Evolutionary conservation across 2,113 vertebrate species (phyloP).

Genomic region (Corydoras sp.): DNA sequence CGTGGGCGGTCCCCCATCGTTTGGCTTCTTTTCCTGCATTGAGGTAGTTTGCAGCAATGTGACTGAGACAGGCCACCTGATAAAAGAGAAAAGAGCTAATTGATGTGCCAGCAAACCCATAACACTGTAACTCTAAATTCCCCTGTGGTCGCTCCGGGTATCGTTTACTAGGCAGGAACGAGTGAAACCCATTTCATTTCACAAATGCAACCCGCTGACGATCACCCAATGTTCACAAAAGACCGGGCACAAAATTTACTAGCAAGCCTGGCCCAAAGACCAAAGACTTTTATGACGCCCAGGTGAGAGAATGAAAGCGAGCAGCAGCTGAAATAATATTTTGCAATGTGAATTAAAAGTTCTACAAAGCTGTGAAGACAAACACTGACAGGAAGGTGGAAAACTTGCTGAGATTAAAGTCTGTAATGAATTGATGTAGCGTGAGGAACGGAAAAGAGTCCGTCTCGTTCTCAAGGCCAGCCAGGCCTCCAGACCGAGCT

Average conservation of each 20-base stretch:
- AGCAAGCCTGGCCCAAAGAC: constrained; percentile 7
- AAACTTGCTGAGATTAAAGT: constrained; percentile 36
- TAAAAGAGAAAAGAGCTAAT: constrained; percentile 19
- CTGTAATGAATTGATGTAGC: constrained; percentile 30
- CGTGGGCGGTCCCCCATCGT: constrained; percentile 80
- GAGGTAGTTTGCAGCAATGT: constrained; percentile 79
- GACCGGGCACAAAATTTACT: constrained; percentile 5
- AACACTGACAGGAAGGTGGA: constrained; percentile 21
- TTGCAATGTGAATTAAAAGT: constrained; percentile 7
- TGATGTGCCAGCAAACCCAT: constrained; percentile 16
- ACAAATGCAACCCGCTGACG: constrained; percentile 9
- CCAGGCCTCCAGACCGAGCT: constrained; percentile 10
- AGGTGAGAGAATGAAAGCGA: constrained; percentile 26
- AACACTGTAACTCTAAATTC: constrained; percentile 15
- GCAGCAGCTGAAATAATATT: constrained; percentile 41
- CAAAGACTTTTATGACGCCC: constrained; percentile 35
- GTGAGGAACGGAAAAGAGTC: not conserved
- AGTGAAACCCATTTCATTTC: not conserved
- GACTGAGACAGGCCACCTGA: constrained; percentile 80
- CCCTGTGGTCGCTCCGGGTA: not conserved
- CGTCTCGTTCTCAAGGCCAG: constrained; percentile 5
- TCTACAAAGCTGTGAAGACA: constrained; percentile 14
- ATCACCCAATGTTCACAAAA: not conserved
- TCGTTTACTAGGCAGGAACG: no score
- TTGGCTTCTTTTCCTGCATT: constrained; percentile 68